Percentiles rank a stretch among this genome's conserved stretches.
phyloP scores from a whole-genome alignment of 1,140 invertebrate genomes.

The Macrosteles quadrilineatus region DNA sequence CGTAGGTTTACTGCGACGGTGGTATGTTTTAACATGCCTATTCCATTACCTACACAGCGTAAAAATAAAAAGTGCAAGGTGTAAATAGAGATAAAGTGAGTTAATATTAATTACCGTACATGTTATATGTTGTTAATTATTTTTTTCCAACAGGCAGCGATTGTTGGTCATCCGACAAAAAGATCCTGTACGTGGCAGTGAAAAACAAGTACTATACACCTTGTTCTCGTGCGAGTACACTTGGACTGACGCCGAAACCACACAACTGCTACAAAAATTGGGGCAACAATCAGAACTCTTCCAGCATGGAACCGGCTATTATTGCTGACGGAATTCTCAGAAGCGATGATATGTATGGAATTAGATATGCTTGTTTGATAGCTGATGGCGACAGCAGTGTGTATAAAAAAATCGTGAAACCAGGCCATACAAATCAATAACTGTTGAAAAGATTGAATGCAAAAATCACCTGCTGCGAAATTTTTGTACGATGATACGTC shows the following conservation, averaged over 20 bases:
- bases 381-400: no score
- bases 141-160: conserved; percentile 36
- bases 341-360: conserved; percentile 43
- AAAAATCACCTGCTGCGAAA: conserved; percentile 33
- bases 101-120: no score
- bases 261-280: conserved; percentile 47
- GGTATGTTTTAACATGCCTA: no score
- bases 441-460: conserved; percentile 52
- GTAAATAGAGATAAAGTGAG: no score
- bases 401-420: conserved; percentile 40
- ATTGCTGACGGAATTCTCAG: conserved; percentile 46
- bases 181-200: conserved; percentile 47
- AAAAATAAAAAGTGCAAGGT: no score
- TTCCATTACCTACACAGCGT: no score
- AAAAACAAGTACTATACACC: conserved; percentile 49
- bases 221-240: conserved; percentile 39
- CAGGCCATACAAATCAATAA: conserved; percentile 43
- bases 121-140: no score
- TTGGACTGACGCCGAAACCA: conserved; percentile 26
- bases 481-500: conserved; percentile 31
- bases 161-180: conserved; percentile 46
- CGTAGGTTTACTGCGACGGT: no score
- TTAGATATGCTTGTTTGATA: conserved; percentile 45
- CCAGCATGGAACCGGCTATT: conserved; percentile 10
- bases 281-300: conserved; percentile 38